These are phyloP conservation scores for Bos javanicus DNA, from an alignment of 2,113 vertebrate genomes.

Conservation along the genomic window DNA sequence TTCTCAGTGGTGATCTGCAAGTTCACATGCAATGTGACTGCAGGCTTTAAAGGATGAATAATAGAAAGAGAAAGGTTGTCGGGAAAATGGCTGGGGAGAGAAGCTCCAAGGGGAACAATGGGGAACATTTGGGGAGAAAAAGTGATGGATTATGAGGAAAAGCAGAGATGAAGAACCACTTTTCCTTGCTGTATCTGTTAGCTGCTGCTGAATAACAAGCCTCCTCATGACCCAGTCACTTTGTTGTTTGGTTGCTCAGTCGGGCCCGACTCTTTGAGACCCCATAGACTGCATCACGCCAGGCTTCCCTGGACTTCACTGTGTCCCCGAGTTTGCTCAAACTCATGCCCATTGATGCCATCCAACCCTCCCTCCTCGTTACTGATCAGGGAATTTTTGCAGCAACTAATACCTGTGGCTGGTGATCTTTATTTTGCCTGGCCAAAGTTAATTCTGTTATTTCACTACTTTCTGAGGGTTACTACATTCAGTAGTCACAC, in stretches of 20 bases:
- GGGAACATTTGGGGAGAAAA: not conserved
- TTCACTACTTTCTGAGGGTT: not conserved
- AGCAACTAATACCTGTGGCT: not conserved
- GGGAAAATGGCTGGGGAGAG: not conserved
- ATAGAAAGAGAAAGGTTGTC: not conserved
- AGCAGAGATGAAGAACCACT: not conserved
- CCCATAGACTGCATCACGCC: not conserved
- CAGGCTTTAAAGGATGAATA: not conserved
- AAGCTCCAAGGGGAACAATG: not conserved
- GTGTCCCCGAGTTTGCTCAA: not conserved
- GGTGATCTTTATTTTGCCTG: not conserved
- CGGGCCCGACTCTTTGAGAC: not conserved
- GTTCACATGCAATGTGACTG: not conserved
- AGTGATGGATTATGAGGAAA: not conserved
- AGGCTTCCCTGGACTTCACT: not conserved
- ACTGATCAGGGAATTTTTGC: not conserved
- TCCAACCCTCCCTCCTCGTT: not conserved
- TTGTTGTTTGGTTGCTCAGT: not conserved
- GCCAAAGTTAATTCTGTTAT: not conserved
- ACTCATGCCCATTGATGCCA: not conserved
- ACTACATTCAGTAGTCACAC: not conserved
- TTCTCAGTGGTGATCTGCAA: not conserved
- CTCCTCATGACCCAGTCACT: not conserved
- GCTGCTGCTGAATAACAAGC: not conserved
- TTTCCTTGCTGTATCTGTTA: not conserved